phyloP scores from a whole-genome alignment of 1,140 invertebrate species.

The Sarcophaga bullata region DNA sequence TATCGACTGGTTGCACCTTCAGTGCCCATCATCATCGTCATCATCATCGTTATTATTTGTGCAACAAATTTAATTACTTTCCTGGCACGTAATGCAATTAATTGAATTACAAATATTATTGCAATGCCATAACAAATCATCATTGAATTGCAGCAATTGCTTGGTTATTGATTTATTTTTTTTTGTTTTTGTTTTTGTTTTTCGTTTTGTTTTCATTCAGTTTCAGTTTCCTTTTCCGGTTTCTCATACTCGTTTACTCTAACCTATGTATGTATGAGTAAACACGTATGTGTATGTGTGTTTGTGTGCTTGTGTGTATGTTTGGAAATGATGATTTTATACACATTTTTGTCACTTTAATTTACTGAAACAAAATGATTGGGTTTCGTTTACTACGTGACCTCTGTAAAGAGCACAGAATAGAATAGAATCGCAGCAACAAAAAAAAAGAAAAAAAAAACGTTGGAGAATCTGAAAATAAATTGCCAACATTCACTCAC shows the following conservation, averaged over 20 bases:
- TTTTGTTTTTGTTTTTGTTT: no score
- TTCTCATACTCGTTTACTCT: no score
- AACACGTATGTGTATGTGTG: no score
- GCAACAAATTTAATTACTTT: constrained; percentile 36
- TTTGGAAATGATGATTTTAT: not conserved
- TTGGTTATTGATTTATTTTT: not conserved
- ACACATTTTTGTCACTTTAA: constrained; percentile 24
- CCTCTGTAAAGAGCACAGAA: not conserved
- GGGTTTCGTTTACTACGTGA: not conserved
- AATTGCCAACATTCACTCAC: not conserved
- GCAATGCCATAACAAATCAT: constrained; percentile 30
- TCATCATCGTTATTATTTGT: constrained; percentile 12
- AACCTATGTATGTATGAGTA: no score
- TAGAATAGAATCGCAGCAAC: not conserved
- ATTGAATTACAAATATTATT: constrained; percentile 40
- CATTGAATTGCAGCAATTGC: constrained; percentile 18
- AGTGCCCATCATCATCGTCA: not conserved
- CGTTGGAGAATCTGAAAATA: no score
- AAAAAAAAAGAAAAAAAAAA: no score
- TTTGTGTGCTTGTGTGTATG: no score
- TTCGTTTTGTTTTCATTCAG: no score
- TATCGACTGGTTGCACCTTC: no score
- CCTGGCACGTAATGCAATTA: constrained; percentile 40
- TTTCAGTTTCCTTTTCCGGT: no score
- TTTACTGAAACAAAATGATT: constrained; percentile 19